A percentile compares a stretch with the other conserved stretches of the same genome.
Conservation (phyloP, 2,888 invertebrate species). For the Alsophila aescularia region DNA sequence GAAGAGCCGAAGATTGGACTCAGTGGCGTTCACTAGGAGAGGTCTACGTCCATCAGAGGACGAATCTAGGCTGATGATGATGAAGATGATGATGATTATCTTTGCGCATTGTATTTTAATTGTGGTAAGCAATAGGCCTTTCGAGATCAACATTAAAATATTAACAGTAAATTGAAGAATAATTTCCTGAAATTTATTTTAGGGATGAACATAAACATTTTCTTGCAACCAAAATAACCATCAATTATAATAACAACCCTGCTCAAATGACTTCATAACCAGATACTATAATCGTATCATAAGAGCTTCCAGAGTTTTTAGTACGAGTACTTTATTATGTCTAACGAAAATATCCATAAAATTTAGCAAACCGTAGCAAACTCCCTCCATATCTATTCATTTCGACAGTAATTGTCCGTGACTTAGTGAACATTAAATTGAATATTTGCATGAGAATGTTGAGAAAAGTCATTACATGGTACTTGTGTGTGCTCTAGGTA, state of each 20-base stretch:
- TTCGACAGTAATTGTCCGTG: conserved; percentile 10
- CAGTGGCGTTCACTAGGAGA: too few species aligned
- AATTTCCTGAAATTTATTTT: too few species aligned
- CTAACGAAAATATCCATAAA: conserved; percentile 8
- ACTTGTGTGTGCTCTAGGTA: background rate
- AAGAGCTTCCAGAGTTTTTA: background rate
- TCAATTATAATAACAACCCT: background rate
- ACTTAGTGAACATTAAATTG: conserved; percentile 9
- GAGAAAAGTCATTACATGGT: background rate
- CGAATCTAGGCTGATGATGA: too few species aligned
- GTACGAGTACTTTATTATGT: background rate
- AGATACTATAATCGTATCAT: background rate
- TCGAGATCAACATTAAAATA: too few species aligned
- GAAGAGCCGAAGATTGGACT: too few species aligned
- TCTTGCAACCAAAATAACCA: too few species aligned
- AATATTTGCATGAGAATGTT: background rate
- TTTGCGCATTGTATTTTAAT: too few species aligned
- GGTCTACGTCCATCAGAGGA: too few species aligned
- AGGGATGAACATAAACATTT: too few species aligned
- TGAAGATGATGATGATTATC: too few species aligned
- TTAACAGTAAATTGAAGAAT: too few species aligned
- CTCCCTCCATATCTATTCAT: conserved; percentile 27
- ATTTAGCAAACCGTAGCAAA: conserved; percentile 25
- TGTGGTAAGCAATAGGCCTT: too few species aligned
- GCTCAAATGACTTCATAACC: background rate